A percentile compares a stretch with the other conserved stretches of the same genome.
Conservation (phyloP, 2,888 invertebrate species). For the Nephrocerus scutellatus region DNA sequence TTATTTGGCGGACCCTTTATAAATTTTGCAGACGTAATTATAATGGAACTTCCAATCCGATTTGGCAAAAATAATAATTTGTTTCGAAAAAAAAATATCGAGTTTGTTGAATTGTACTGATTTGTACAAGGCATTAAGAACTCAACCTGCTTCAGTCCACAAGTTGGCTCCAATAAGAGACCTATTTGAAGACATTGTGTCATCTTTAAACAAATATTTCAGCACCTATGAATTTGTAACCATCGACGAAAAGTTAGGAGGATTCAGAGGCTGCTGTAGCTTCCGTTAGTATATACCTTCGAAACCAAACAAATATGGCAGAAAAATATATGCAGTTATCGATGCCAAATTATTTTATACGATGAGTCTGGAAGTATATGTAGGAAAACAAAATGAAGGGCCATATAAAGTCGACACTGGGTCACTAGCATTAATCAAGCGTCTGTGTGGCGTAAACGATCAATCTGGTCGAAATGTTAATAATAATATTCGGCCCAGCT, state of each 20-base stretch:
- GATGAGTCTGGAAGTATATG: constrained; percentile 29
- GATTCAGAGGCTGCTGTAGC: constrained; percentile 28
- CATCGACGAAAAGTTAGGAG: constrained; percentile 31
- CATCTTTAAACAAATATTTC: constrained; percentile 13
- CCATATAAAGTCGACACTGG: constrained; percentile 19
- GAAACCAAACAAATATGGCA: constrained; percentile 21
- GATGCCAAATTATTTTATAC: constrained; percentile 26
- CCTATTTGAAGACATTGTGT: constrained; percentile 13
- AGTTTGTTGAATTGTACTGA: no score
- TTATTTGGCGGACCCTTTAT: no score
- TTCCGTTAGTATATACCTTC: constrained; percentile 33
- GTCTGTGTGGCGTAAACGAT: constrained; percentile 20
- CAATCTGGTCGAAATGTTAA: constrained; percentile 24
- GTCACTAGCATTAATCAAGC: constrained; percentile 19
- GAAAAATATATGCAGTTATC: constrained; percentile 28
- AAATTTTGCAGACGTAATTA: no score
- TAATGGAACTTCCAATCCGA: no score
- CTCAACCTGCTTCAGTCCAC: constrained; percentile 5
- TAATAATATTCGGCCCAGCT: background rate
- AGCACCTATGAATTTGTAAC: constrained; percentile 24
- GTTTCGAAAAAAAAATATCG: no score
- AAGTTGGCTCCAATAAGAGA: constrained; percentile 13
- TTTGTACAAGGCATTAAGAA: no score
- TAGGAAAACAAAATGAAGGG: constrained; percentile 28
- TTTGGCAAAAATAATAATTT: no score